A percentile compares a stretch with the other conserved stretches of the same genome.
Evolutionary conservation across 2,113 vertebrate species (phyloP).

Genomic region (Thomomys bottae): DNA sequence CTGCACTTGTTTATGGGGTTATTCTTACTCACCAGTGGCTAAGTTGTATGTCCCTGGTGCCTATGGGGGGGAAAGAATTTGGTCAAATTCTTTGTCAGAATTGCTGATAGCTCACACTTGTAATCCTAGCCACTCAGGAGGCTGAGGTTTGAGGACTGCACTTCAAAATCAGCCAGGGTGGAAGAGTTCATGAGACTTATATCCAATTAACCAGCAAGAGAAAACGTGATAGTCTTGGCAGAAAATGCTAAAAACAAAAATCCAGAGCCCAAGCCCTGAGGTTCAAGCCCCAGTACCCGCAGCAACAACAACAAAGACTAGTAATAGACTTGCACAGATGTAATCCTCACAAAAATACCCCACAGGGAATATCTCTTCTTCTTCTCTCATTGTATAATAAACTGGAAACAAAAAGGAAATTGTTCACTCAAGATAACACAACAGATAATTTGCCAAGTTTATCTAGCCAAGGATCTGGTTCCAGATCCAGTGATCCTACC

Average conservation of each 20-base stretch:
- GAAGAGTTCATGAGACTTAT: too few species aligned
- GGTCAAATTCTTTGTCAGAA: neutral
- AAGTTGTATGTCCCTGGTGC: neutral
- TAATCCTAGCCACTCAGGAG: too few species aligned
- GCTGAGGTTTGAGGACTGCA: too few species aligned
- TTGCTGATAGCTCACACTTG: neutral
- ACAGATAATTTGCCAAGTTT: neutral
- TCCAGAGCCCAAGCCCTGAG: too few species aligned
- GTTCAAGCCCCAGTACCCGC: neutral
- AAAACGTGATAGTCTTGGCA: too few species aligned
- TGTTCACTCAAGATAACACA: neutral
- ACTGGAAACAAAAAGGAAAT: neutral
- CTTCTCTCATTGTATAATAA: neutral
- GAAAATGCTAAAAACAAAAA: too few species aligned
- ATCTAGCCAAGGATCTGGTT: conserved; percentile 7
- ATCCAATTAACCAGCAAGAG: too few species aligned
- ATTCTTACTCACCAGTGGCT: neutral
- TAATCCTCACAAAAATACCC: neutral
- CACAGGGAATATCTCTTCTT: neutral
- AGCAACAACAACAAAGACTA: neutral
- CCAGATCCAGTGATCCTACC: neutral
- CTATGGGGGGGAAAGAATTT: neutral
- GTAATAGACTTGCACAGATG: neutral
- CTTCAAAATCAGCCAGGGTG: too few species aligned
- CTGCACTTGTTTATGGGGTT: neutral